These are phyloP conservation scores for Argyresthia goedartella DNA, from an alignment of 2,888 invertebrate genomes.

Conservation along the genomic window DNA sequence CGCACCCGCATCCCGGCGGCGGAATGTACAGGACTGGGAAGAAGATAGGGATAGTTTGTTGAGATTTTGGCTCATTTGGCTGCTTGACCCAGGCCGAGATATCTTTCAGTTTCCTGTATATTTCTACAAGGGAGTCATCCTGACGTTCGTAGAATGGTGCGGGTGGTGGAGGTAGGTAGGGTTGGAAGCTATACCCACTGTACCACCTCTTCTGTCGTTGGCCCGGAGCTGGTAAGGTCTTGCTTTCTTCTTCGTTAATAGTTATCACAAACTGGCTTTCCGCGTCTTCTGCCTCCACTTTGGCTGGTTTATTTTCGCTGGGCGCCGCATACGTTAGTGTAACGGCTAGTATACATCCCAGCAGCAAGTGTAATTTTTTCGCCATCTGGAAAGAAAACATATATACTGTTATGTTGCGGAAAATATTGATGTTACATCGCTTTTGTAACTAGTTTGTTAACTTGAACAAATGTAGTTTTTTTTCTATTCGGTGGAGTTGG, in stretches of 20 bases:
- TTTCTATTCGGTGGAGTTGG: too few species aligned
- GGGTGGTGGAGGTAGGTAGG: conserved; percentile 22
- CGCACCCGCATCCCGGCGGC: conserved; percentile 3
- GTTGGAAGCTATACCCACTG: conserved; percentile 28
- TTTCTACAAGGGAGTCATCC: conserved; percentile 14
- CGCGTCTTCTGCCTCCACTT: conserved; percentile 14
- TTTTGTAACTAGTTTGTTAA: not conserved
- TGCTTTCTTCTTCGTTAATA: conserved; percentile 5
- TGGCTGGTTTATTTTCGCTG: conserved; percentile 31
- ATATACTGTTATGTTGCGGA: conserved; percentile 10
- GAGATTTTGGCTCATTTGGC: conserved; percentile 12
- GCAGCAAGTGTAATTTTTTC: conserved; percentile 19
- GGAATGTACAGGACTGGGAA: conserved; percentile 11
- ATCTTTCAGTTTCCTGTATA: conserved; percentile 16
- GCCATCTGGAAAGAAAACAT: conserved; percentile 45
- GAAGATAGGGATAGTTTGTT: conserved; percentile 3
- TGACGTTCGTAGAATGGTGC: conserved; percentile 13
- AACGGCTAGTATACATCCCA: conserved; percentile 16
- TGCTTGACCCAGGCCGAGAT: conserved; percentile 13
- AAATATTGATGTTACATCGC: not conserved
- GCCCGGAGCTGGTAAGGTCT: conserved; percentile 16
- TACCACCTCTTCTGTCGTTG: conserved; percentile 37
- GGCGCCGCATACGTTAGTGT: conserved; percentile 27
- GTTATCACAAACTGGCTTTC: conserved; percentile 16
- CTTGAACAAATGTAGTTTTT: not conserved